Base-by-base conservation (phyloP, 2,797 vertebrate species). In the Smutsia gigantea region DNA sequence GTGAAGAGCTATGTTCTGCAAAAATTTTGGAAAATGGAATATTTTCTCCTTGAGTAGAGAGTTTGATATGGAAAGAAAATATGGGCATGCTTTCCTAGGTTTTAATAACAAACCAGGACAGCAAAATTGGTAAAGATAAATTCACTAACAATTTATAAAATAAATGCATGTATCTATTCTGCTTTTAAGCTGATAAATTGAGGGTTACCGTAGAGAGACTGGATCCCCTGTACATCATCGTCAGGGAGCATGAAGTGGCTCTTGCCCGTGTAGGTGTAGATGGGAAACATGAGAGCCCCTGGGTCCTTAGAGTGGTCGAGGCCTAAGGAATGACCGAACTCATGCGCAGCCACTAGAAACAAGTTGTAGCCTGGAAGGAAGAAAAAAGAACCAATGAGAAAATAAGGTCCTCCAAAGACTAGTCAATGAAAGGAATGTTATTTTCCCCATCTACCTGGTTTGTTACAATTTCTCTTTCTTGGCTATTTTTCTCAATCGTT, bases 261-360 rank as follows among this genome's bases (percentile, higher is more conserved):
- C 78, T 98, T 98, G 39, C 99, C 98, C 11, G 97, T 98, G 94
- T 99, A 99, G 90, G 98, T 99, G 93, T 99, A 99, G 79, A 99
- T 94, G n/a, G 99, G 99, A 97, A 98, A 99, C 99, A 99, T 99
- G 88, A 99, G 95, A 2, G 99, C 99, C 37, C 99, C 99, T 0
- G 99, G 99, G 89, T 99, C 99, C 82, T 98, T 98, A 8, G 99
- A 99, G 97, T 99, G 99, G 29, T 98, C 96, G 9, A 99, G 99
- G 55, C 99, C 99, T 37, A 99, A 97, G 2, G 99, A 99, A 27
- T 99, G 99, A 39, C 99, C 99, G 93, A 99, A 99, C 96, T 99
- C 99, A 96, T 99, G 99, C 86, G 99, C 99, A 34, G 99, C 99
- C 84, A 99, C 99, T 61, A 99, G 98, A 95, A 99, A 99, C 51